Evolutionary conservation across 2,113 vertebrate species (phyloP), one percentile per base, ranked within the genome.

Genomic region (Anhinga rufa): DNA sequence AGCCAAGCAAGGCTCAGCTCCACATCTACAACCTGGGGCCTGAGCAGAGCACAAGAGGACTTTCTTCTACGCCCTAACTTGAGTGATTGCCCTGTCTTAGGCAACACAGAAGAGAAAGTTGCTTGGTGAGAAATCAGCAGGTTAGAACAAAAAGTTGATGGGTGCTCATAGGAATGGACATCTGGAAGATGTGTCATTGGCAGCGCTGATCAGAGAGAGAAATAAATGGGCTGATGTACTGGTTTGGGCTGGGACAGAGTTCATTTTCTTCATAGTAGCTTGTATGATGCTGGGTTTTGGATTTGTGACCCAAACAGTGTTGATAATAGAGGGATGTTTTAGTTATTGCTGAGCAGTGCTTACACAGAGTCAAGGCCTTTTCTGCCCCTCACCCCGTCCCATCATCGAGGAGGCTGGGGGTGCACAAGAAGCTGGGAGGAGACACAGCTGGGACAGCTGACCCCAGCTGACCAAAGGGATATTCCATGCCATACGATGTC

Each of bases 321-420:
- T 64, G 42, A 6, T 68, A 76, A 32, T 12, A 44, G 8, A 40
- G 34, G 24, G 26, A 40, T 49, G 29, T 32, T 89, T 51, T 55
- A 28, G 32, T 15, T 64, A 14, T 9, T 6, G 3, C 71, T 77
- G 32, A 93, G 52, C n/a, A 51, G 32, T 14, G 42, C 42, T 92
- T 14, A 29, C 42, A 68, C 7, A 55, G 17, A 3, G 34, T 8
- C 25, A 55, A 51, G 49, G 51, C 13, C 21, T 82, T 32, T 61
- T 48, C 1, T 2, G 51, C 36, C 14, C 15, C 75, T 65, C 75
- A 36, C 3, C 2, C 38, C 14, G 8, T 7, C 17, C 24, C 38
- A 46, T 7, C 40, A 77, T 24, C 0, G 0, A 86, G 46, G 2
- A 51, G 32, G 32, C 58, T 1, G 1, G 14, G 22, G 26, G 5